These are phyloP conservation scores for Gila robusta DNA, from an alignment of 2,797 vertebrate species.

Conservation along the genomic window DNA sequence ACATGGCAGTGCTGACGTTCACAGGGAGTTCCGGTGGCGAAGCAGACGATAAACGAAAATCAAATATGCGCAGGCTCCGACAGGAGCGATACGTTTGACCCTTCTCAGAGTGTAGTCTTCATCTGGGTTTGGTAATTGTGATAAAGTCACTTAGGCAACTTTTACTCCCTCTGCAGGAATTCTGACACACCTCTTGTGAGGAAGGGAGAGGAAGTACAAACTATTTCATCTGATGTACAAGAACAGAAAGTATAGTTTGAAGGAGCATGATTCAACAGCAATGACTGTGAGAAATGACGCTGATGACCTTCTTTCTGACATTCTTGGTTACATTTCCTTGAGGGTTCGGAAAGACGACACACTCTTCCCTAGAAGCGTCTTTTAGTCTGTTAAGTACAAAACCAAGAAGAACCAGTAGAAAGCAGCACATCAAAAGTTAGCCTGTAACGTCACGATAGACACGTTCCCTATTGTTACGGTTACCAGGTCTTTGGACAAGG, in stretches of 20 bases:
- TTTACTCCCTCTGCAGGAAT: slow-evolving; percentile 75
- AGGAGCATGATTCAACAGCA: slow-evolving; percentile 10
- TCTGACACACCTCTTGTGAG: slow-evolving; percentile 37
- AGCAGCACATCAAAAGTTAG: slow-evolving; percentile 64
- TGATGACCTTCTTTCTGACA: not conserved
- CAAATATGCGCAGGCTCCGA: slow-evolving; percentile 74
- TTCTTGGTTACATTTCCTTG: slow-evolving; percentile 18
- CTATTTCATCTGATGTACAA: slow-evolving; percentile 1
- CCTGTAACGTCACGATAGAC: slow-evolving; percentile 58
- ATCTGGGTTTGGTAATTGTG: slow-evolving; percentile 77
- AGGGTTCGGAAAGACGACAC: not conserved
- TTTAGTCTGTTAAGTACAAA: slow-evolving; percentile 58
- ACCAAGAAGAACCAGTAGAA: slow-evolving; percentile 49
- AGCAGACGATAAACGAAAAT: slow-evolving; percentile 42
- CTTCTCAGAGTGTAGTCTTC: slow-evolving; percentile 80
- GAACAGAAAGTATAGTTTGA: not conserved
- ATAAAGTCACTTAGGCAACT: slow-evolving; percentile 80
- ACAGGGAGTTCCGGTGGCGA: slow-evolving; percentile 46
- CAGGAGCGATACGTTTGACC: slow-evolving; percentile 78
- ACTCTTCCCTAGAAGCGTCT: slow-evolving; percentile 41
- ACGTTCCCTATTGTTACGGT: slow-evolving; percentile 55
- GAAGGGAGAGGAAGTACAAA: slow-evolving; percentile 60
- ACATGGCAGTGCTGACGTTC: slow-evolving; percentile 56
- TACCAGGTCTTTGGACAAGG: slow-evolving; percentile 61
- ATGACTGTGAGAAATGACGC: not conserved